phyloP scores from a whole-genome alignment of 1,140 invertebrate genomes.

The Idris sp. region DNA sequence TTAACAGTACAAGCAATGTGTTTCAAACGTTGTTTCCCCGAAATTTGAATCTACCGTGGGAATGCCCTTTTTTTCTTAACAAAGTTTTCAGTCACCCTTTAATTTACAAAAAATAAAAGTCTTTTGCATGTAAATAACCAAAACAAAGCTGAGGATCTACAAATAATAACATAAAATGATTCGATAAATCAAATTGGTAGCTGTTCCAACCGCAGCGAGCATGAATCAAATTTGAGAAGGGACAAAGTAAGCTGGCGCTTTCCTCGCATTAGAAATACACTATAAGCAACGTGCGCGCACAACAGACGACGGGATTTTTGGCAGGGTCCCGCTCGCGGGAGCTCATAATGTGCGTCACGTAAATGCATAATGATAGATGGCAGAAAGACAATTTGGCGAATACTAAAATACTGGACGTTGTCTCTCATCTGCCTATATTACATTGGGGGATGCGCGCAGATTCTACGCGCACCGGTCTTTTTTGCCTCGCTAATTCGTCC shows the following conservation, averaged over 20 bases:
- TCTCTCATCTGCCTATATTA: slow-evolving; percentile 50
- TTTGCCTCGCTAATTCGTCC: slow-evolving; percentile 56
- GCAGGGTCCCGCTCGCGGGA: slow-evolving; percentile 18
- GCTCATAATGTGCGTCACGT: slow-evolving; percentile 68
- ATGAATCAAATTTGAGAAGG: slow-evolving; percentile 41
- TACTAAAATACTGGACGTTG: slow-evolving; percentile 64
- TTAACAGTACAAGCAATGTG: too few species aligned
- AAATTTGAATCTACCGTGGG: too few species aligned
- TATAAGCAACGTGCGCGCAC: slow-evolving; percentile 25
- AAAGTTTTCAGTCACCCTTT: too few species aligned
- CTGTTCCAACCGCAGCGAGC: too few species aligned
- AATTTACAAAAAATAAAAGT: too few species aligned
- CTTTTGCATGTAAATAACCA: too few species aligned
- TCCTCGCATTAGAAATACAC: slow-evolving; percentile 35
- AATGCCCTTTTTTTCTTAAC: too few species aligned
- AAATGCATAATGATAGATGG: slow-evolving; percentile 66
- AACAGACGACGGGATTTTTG: slow-evolving; percentile 37
- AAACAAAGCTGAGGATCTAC: too few species aligned
- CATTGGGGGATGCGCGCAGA: slow-evolving; percentile 47
- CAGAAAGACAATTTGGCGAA: slow-evolving; percentile 64
- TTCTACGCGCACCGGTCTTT: slow-evolving; percentile 42
- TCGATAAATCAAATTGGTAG: too few species aligned
- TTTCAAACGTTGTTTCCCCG: too few species aligned
- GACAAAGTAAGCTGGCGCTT: slow-evolving; percentile 21
- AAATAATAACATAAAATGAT: too few species aligned